Evolutionary conservation across 1,140 invertebrate genomes (phyloP).

Genomic region (Leguminivora glycinivorella): DNA sequence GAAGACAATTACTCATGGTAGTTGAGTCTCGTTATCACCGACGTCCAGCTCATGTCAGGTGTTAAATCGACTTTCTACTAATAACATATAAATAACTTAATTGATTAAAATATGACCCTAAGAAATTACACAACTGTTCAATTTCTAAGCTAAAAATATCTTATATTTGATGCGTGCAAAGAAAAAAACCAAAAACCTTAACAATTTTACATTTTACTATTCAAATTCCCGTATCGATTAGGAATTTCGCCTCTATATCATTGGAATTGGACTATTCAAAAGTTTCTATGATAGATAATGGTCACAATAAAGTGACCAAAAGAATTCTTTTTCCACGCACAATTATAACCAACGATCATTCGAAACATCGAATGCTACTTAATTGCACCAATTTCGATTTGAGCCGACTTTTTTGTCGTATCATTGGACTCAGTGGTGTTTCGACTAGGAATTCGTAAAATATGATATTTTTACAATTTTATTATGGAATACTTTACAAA

Average conservation of each 20-base stretch:
- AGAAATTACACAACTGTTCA: constrained; percentile 16
- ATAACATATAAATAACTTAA: constrained; percentile 22
- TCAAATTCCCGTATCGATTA: not conserved
- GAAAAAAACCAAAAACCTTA: not conserved
- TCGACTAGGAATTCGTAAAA: not conserved
- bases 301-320: constrained; percentile 36
- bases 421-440: constrained; percentile 21
- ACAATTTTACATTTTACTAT: constrained; percentile 12
- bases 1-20: constrained; percentile 21
- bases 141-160: constrained; percentile 15
- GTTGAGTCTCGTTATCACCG: constrained; percentile 16
- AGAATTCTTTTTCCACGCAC: constrained; percentile 60
- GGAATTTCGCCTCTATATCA: not conserved
- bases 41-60: constrained; percentile 20
- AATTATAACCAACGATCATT: constrained; percentile 43
- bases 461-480: not conserved
- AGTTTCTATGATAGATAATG: not conserved
- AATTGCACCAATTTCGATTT: constrained; percentile 43
- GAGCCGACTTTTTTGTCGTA: constrained; percentile 25
- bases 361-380: constrained; percentile 41
- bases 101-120: constrained; percentile 19
- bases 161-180: not conserved
- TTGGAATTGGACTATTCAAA: not conserved
- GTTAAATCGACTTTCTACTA: constrained; percentile 27
- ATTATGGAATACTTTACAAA: not conserved